Base-by-base conservation (phyloP, 2,888 invertebrate genomes). In the Cyclophora albipunctata region DNA sequence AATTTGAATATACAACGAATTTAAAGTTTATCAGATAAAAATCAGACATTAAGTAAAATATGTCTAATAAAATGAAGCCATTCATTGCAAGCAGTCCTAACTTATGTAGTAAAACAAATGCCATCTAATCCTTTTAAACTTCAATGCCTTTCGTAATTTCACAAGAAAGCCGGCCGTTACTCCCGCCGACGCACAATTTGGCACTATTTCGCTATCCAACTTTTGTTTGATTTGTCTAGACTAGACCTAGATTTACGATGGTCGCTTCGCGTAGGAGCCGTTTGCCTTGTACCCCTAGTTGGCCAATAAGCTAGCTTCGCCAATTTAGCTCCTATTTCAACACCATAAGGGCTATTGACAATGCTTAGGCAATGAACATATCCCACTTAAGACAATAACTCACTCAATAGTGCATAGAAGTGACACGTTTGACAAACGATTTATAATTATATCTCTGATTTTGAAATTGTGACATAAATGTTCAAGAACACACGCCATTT, bases 201-300 rank as follows among this genome's bases (percentile, higher is more conserved):
- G 75, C 67, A 71, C 65, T 65, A 62, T 63, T 59, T 62, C 58
- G 52, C 57, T 64, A 64, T 66, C 62, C 63, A 54, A 64, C 58
- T 64, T 58, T 57, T 54, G 59, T 61, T 57, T 64, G 71, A 67
- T 70, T 73, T 69, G 72, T 65, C 71, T 57, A 44, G 53, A 53
- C 55, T 52, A 50, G 53, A 58, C 71, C 74, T 78, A 80, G 82
- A 84, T 84, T 84, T 83, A 84, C 75, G 76, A 77, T 75, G 75
- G 73, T 69, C 66, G 69, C 68, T 66, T 63, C 65, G 84, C 80
- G 86, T 86, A 78, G 87, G 86, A 82, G 85, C 77, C 42, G 85
- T 76, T 84, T 65, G 75, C 85, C 85, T 87, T 84, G 85, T 72
- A 70, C 69, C 64, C 43, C 34, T 34, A 33, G 33, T 43, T 43